These are phyloP conservation scores for Achatina immaculata DNA, from an alignment of 1,140 invertebrate genomes.

Conservation along the genomic window DNA sequence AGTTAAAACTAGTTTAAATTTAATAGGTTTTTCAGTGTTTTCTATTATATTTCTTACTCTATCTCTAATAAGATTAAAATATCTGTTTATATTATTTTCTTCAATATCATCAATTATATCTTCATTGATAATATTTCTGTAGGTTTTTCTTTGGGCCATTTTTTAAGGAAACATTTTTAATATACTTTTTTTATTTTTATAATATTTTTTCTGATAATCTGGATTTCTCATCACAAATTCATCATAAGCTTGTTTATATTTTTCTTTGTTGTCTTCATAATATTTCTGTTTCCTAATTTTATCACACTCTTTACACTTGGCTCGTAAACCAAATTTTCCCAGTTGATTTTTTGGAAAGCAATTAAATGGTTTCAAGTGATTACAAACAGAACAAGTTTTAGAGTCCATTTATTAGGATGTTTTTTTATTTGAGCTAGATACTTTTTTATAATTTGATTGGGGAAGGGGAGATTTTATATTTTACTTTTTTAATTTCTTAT, in stretches of 20 bases:
- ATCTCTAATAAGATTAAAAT: slow-evolving; percentile 12
- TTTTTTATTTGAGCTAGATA: too few relatives aligned
- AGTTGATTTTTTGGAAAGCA: not conserved
- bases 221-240: not conserved
- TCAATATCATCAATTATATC: not conserved
- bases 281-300: not conserved
- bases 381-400: not conserved
- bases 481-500: not conserved
- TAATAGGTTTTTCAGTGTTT: slow-evolving; percentile 1
- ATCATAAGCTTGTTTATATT: not conserved
- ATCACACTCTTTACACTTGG: not conserved
- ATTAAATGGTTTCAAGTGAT: not conserved
- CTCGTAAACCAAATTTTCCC: not conserved
- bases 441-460: too few relatives aligned
- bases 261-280: not conserved
- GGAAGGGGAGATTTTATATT: too few relatives aligned
- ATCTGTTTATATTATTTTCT: not conserved
- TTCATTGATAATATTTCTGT: too few relatives aligned
- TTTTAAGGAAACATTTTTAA: not conserved
- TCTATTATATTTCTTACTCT: slow-evolving; percentile 12
- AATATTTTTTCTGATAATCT: not conserved
- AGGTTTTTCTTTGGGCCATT: too few relatives aligned
- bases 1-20: not conserved
- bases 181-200: not conserved
- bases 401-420: too few relatives aligned